phyloP scores from a whole-genome alignment of 1,140 invertebrate species.

The Drosophila obscura region DNA sequence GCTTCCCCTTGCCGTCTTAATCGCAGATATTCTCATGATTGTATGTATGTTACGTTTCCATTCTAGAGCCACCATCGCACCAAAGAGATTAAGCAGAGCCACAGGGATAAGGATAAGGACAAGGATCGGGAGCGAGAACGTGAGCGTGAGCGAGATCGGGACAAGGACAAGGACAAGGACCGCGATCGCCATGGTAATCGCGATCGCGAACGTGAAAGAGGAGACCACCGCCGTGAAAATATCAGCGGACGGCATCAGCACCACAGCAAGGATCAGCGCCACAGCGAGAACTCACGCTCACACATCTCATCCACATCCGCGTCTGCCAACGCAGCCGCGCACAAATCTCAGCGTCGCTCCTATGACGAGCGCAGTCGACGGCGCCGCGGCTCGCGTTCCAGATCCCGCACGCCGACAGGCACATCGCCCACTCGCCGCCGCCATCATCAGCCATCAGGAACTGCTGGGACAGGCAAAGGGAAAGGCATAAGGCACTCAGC shows the following conservation, averaged over 20 bases:
- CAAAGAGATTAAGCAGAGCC: slow-evolving; percentile 58
- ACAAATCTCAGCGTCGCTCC: slow-evolving; percentile 42
- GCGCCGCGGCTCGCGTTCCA: slow-evolving; percentile 43
- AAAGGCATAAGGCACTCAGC: too few species aligned
- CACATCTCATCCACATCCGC: slow-evolving; percentile 46
- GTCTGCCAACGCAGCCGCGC: slow-evolving; percentile 9
- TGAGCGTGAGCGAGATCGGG: slow-evolving; percentile 41
- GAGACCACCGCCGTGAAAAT: slow-evolving; percentile 23
- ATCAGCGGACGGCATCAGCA: slow-evolving; percentile 32
- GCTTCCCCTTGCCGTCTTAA: not conserved
- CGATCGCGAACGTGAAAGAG: slow-evolving; percentile 10
- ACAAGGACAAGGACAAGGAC: slow-evolving; percentile 20
- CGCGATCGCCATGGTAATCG: slow-evolving; percentile 16
- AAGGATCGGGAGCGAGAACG: slow-evolving; percentile 30
- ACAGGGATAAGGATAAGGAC: slow-evolving; percentile 20
- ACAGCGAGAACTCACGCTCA: slow-evolving; percentile 41
- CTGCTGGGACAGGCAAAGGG: too few species aligned
- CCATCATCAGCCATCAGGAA: not conserved
- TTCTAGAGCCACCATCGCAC: slow-evolving; percentile 46
- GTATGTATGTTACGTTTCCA: too few species aligned
- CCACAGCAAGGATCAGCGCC: slow-evolving; percentile 46
- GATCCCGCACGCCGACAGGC: slow-evolving; percentile 57
- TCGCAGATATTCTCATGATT: not conserved
- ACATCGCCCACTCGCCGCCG: slow-evolving; percentile 34
- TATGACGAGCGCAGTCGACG: slow-evolving; percentile 57